A percentile compares a stretch with the other conserved stretches of the same genome.
These are phyloP conservation scores for Patiria pectinifera DNA, from an alignment of 53 echinoderm and acorn worm species.

Conservation along the genomic window DNA sequence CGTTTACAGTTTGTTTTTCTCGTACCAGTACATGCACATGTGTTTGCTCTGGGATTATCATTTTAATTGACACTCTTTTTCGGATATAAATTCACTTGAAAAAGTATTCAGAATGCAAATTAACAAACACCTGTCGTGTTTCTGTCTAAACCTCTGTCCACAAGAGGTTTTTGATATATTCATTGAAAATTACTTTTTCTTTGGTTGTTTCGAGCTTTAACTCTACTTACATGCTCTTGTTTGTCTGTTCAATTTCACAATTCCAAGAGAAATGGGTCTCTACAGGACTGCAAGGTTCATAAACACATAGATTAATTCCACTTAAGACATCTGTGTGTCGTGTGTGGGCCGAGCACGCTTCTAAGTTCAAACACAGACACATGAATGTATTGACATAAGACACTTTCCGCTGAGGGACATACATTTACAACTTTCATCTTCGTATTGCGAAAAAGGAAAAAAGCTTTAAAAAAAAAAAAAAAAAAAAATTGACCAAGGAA, in stretches of 20 bases:
- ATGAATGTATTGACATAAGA: not conserved
- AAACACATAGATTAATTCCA: not conserved
- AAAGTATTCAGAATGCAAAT: no score
- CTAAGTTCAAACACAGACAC: not conserved
- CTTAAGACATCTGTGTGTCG: not conserved
- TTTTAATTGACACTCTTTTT: no score
- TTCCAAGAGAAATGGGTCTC: not conserved
- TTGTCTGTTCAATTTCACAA: not conserved
- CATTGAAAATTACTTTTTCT: not conserved
- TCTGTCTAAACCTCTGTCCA: no score
- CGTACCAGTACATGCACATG: no score
- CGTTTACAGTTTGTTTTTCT: no score
- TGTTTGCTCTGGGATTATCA: no score
- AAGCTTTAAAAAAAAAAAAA: not conserved
- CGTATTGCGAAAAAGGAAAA: not conserved
- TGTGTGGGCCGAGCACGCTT: not conserved
- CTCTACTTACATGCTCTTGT: not conserved
- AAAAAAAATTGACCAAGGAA: slow-evolving; percentile 36
- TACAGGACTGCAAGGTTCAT: not conserved
- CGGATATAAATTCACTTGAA: no score
- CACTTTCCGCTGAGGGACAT: not conserved
- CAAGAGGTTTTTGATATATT: no score
- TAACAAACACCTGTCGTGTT: no score
- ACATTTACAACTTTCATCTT: slow-evolving; percentile 5
- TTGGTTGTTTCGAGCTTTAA: no score